Evolutionary conservation across 2,113 vertebrate genomes (phyloP), one percentile per base, ranked within the genome.

Genomic region (Hylia prasina): DNA sequence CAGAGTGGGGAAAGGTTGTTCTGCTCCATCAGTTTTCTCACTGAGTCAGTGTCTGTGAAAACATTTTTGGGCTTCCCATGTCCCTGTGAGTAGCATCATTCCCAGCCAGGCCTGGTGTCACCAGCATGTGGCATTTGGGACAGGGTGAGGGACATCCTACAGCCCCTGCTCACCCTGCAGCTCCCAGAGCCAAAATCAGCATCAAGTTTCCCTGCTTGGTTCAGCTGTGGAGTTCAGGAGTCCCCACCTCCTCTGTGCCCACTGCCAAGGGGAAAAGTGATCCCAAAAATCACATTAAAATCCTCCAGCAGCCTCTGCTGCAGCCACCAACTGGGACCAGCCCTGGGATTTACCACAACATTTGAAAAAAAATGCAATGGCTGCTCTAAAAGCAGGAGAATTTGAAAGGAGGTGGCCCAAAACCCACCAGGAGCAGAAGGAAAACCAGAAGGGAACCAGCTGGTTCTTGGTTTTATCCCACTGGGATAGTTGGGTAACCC

Each of bases 401-500:
- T 42, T 72, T 9, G 31, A 63, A 50, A 28, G 70, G 50, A 47
- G 17, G 6, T 20, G 65, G 71, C 50, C 45, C 31, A 79, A 82
- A 87, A 50, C 31, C 45, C 33, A 8, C 1, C 2, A 54, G 65
- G 44, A 68, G 28, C 42, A 7, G 17, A 18, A 53, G 35, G 39
- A 80, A 80, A 86, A 39, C 13, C 24, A 35, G 40, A 45, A 73
- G 18, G 19, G 31, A 73, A 28, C 18, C 31, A n/a, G 70, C 24
- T 22, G 40, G 18, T 35, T 35, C 31, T 35, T 11, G 40, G 24
- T 25, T 50, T 39, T 48, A 61, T 3, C 37, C 40, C n/a, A 8
- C 1, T 11, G 51, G n/a, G 42, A 13, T 21, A 17, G 33, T 0
- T 6, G 13, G n/a, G n/a, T 15, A 10, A 7, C 33, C 15, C 69